A percentile compares a stretch with the other conserved stretches of the same genome.
Conservation (phyloP, 2,888 invertebrate species). For the Drosophila flavopinicola region DNA sequence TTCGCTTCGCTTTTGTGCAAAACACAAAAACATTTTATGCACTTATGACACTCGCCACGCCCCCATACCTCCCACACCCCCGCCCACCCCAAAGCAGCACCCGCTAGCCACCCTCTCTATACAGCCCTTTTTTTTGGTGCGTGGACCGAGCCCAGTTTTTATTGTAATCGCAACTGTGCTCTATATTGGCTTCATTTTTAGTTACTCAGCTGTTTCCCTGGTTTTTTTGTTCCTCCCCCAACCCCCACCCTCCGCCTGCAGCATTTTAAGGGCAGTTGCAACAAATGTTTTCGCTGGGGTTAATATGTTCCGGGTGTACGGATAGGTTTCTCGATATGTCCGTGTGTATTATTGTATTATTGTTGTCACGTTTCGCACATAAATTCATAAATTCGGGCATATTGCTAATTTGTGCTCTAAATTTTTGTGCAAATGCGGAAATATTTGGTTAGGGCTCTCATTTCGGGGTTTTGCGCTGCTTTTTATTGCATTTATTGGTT, state of each 20-base stretch:
- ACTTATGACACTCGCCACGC: constrained; percentile 70
- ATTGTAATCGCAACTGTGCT: constrained; percentile 67
- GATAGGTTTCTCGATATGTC: constrained; percentile 17
- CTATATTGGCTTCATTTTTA: constrained; percentile 76
- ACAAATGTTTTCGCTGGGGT: constrained; percentile 68
- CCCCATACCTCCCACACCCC: not conserved
- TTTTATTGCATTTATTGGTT: constrained; percentile 69
- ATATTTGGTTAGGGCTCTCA: constrained; percentile 65
- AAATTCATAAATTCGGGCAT: constrained; percentile 74
- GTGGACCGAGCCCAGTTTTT: constrained; percentile 72
- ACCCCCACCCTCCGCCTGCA: not conserved
- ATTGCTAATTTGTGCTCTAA: constrained; percentile 76
- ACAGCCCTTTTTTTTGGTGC: constrained; percentile 52
- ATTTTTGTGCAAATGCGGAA: constrained; percentile 70
- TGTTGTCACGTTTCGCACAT: constrained; percentile 77
- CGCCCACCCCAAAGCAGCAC: constrained; percentile 8
- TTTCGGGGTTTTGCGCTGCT: constrained; percentile 15
- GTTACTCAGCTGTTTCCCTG: constrained; percentile 72
- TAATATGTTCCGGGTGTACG: constrained; percentile 46
- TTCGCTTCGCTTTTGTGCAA: constrained; percentile 71
- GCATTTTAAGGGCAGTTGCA: constrained; percentile 49
- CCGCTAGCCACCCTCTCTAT: constrained; percentile 38
- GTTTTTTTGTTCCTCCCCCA: constrained; percentile 2
- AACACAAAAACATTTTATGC: constrained; percentile 77
- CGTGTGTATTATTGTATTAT: constrained; percentile 49